Percentiles rank a stretch among this genome's conserved stretches.
These are phyloP conservation scores for Eudasyphora cyanicolor DNA, from an alignment of 2,888 invertebrate species.

Conservation along the genomic window DNA sequence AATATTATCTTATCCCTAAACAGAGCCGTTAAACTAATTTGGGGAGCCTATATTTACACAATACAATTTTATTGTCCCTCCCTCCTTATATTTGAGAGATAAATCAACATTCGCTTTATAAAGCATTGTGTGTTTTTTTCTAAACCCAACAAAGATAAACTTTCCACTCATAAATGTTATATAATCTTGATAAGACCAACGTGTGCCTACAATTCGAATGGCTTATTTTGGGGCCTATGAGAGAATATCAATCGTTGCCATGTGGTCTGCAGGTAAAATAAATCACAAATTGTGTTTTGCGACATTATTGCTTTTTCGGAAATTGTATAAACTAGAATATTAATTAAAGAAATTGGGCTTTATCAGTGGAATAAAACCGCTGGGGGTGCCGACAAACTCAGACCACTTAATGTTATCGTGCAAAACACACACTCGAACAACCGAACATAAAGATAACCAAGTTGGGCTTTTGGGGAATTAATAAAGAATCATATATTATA, in stretches of 20 bases:
- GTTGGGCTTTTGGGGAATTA: background rate
- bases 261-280: background rate
- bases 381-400: slow-evolving; percentile 14
- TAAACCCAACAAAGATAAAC: background rate
- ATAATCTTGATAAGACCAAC: background rate
- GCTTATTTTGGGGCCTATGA: background rate
- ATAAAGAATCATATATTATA: background rate
- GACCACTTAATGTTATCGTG: slow-evolving; percentile 5
- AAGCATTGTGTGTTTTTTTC: background rate
- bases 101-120: background rate
- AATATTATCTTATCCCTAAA: too few species aligned
- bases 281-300: background rate
- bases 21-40: background rate
- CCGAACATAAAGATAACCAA: background rate
- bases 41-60: too few species aligned
- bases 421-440: background rate
- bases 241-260: slow-evolving; percentile 12
- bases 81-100: background rate
- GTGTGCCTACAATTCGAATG: background rate
- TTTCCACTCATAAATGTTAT: background rate
- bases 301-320: background rate
- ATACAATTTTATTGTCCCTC: background rate
- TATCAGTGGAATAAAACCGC: background rate
- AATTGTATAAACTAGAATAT: background rate
- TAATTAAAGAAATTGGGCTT: background rate